phyloP scores from a whole-genome alignment of 2,888 invertebrate species.

The Aphidoletes aphidimyza region DNA sequence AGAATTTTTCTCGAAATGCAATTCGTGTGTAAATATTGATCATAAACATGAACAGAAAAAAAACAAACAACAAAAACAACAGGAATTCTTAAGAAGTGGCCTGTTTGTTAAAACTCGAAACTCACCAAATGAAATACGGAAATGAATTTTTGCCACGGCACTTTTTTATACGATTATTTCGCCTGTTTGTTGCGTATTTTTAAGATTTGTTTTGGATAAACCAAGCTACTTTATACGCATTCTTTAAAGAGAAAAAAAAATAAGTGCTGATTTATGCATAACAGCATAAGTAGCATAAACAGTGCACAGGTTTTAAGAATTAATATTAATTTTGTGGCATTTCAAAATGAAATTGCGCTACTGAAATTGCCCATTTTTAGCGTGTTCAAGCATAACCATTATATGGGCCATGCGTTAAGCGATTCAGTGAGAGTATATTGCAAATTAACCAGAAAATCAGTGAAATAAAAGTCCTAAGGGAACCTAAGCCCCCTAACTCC shows the following conservation, averaged over 20 bases:
- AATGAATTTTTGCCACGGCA: background rate
- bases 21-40: background rate
- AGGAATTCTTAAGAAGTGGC: background rate
- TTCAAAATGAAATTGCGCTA: background rate
- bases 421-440: background rate
- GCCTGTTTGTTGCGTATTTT: background rate
- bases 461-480: background rate
- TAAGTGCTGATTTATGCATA: background rate
- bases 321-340: background rate
- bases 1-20: background rate
- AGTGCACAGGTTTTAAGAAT: background rate
- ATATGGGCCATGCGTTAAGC: background rate
- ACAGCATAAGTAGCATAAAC: no score
- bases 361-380: background rate
- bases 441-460: slow-evolving; percentile 20
- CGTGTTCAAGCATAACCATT: background rate
- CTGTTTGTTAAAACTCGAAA: no score
- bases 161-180: background rate
- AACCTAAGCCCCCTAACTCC: no score
- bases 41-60: background rate
- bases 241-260: no score
- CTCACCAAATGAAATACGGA: background rate
- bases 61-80: background rate
- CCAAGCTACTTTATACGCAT: no score
- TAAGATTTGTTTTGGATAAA: no score